Conservation (phyloP, 2,888 invertebrate species). For the Tromatobia lineatoria region DNA sequence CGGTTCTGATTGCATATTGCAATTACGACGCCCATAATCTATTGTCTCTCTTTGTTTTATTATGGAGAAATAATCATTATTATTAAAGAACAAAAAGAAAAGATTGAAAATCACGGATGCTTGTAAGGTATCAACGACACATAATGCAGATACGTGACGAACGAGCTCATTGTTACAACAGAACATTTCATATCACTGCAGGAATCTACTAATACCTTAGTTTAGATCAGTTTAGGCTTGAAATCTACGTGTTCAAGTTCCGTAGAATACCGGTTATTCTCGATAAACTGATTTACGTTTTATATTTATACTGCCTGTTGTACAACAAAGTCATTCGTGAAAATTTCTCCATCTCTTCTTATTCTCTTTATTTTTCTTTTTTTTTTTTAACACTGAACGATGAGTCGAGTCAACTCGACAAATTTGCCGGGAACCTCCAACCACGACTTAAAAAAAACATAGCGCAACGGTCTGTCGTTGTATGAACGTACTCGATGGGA, state of each 20-base stretch:
- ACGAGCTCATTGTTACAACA: slow-evolving; percentile 67
- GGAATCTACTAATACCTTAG: slow-evolving; percentile 66
- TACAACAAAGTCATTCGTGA: slow-evolving; percentile 58
- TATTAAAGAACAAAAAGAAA: slow-evolving; percentile 60
- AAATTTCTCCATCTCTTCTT: slow-evolving; percentile 43
- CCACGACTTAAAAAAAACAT: slow-evolving; percentile 19
- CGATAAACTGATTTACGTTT: slow-evolving; percentile 53
- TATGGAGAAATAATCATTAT: slow-evolving; percentile 71
- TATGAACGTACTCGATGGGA: slow-evolving; percentile 44
- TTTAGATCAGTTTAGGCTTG: slow-evolving; percentile 70
- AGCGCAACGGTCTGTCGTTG: slow-evolving; percentile 8
- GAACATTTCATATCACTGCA: slow-evolving; percentile 75
- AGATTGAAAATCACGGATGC: slow-evolving; percentile 70
- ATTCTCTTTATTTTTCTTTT: slow-evolving; percentile 47
- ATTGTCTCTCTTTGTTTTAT: slow-evolving; percentile 80
- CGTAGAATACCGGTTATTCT: slow-evolving; percentile 56
- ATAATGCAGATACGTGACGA: slow-evolving; percentile 65
- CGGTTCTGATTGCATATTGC: slow-evolving; percentile 80
- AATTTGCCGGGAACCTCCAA: slow-evolving; percentile 50
- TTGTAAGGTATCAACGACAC: slow-evolving; percentile 70
- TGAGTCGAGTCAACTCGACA: slow-evolving; percentile 46
- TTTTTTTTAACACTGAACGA: slow-evolving; percentile 44
- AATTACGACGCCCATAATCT: slow-evolving; percentile 80
- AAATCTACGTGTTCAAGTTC: slow-evolving; percentile 50
- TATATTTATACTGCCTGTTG: slow-evolving; percentile 59